Base-by-base conservation (phyloP, 1,140 invertebrate species). In the Papilio dardanus region DNA sequence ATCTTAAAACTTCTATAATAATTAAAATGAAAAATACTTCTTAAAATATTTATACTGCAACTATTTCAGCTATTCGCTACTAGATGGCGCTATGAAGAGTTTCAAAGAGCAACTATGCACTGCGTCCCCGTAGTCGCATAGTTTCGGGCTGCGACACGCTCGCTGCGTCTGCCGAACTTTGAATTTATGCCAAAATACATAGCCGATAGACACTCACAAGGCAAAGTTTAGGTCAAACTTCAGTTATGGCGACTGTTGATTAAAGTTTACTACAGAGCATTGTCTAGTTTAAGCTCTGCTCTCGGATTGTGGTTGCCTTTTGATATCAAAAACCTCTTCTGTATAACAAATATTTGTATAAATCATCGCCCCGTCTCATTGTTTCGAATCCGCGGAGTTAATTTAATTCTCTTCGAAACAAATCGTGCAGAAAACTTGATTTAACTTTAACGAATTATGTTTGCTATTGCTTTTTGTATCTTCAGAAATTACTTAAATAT, bases 111-210 rank as follows among this genome's bases (percentile, higher is more conserved):
- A 84, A 86, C 80, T 81, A 85, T 84, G 76, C 74, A 31, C 40
- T 4, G 42, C 40, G 42, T 69, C 42, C 30, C 37, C 7, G 76
- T 50, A 71, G 71, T 46, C 67, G 82, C 83, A 88, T 87, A 89
- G 85, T 85, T 88, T 74, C 58, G 24, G 42, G 74, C 28, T 31
- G n/a, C 69, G 69, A 58, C 71, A 73, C 31, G 71, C 71, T 46
- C 21, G 68, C 24, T 71, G 68, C n/a, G 46, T 16, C 46, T 73
- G 71, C 58, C 71, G 40, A 84, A 86, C 74, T 88, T 86, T 82
- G 83, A 88, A 88, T 86, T 88, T 86, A 87, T 82, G 81, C 81
- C 81, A 82, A 86, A 87, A 86, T 87, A 86, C 85, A 79, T 74
- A 73, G 76, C 75, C 79, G 80, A 83, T 85, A 83, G 81, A 85